Base-by-base conservation (phyloP, 2,113 vertebrate genomes). In the Phalacrocorax brasilianus region DNA sequence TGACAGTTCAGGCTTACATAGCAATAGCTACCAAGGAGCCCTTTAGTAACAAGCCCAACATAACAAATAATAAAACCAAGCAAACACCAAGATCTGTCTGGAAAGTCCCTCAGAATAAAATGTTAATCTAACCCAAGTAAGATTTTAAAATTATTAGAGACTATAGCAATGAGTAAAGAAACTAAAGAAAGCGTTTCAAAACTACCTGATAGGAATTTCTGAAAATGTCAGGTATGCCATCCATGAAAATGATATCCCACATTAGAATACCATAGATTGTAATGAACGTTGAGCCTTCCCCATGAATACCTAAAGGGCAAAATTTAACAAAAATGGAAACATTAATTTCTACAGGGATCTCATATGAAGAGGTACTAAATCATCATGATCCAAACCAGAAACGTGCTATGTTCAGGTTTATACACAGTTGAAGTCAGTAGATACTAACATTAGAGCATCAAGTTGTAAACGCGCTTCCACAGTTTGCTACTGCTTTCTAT, bases 211-310 rank as follows among this genome's bases (percentile, higher is more conserved):
- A 99, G 5, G 98, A 96, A 27, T 98, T 99, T 94, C 99, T 97
- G 95, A 99, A 99, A 89, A 99, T 98, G 1, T 99, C 99, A 0
- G 99, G 98, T 76, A 99, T 88, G 16, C 97, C 98, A 7, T 98
- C 98, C 99, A 99, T 99, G 96, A 99, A 99, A 96, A 99, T 96
- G 9, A 99, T 76, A 71, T 99, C 99, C 99, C 99, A 99, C 76
- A 99, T 97, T 4, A 99, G 98, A 86, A 99, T 98, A 19, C 98
- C 98, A 83, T 98, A 99, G 30, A 99, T 94, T 0, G 98, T 99
- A 66, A 98, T 98, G 87, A 99, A 99, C 0, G 99, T 99, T 14
- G 99, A 99, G 7, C 99, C 99, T 96, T 99, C 99, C 21, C 99
- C 99, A 11, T 99, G 99, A 92, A 99, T 99, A 56, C 99, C 99